Conservation (phyloP, 1,140 invertebrate species). For the Leptinotarsa texana region DNA sequence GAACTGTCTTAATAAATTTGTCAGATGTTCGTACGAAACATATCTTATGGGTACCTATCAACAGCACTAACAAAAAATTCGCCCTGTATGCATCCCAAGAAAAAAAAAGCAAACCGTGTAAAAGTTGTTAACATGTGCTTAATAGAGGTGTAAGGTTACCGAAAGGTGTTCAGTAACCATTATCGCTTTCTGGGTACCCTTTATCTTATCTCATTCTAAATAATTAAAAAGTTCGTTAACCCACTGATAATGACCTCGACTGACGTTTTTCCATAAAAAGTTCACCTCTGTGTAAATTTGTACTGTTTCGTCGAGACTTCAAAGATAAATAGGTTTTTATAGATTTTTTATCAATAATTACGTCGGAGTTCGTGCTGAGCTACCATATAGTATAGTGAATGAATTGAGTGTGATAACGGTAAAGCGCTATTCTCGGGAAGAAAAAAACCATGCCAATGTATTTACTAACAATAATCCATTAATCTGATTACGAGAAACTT, state of each 20-base stretch:
- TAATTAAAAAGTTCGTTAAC: constrained; percentile 1
- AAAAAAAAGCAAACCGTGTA: not conserved
- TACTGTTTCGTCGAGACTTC: not conserved
- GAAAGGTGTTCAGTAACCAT: not conserved
- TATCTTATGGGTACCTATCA: too few relatives aligned
- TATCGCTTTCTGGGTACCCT: constrained; percentile 4
- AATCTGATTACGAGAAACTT: too few relatives aligned
- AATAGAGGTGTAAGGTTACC: not conserved
- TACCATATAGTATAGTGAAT: too few relatives aligned
- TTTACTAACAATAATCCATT: too few relatives aligned
- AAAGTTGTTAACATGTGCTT: constrained; percentile 1
- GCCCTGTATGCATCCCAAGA: not conserved
- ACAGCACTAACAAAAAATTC: not conserved
- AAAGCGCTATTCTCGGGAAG: too few relatives aligned
- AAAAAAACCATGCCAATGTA: too few relatives aligned
- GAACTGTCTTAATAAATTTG: too few relatives aligned
- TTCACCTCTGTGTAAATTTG: constrained; percentile 5
- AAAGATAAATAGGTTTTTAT: constrained; percentile 1
- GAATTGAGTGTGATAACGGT: too few relatives aligned
- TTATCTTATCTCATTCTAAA: constrained; percentile 6
- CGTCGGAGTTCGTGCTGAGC: not conserved
- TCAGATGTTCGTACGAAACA: too few relatives aligned
- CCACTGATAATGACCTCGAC: not conserved
- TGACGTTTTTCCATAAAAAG: not conserved
- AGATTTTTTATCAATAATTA: not conserved